Percentiles rank a stretch among this genome's conserved stretches.
Conservation (phyloP, 2,113 vertebrate species). For the Caranx ignobilis region DNA sequence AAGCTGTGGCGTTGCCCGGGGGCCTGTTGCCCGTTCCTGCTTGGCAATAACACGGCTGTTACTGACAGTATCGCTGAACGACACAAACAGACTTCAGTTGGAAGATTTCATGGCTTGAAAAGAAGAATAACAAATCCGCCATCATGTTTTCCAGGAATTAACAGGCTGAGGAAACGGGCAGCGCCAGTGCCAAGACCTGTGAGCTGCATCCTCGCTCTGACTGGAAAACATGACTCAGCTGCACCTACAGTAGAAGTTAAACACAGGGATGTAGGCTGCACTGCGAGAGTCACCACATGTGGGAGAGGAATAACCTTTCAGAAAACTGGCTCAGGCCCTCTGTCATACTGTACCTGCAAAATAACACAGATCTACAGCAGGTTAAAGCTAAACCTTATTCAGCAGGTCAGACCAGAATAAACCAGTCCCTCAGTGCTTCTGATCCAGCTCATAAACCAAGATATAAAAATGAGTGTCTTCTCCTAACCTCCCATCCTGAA, state of each 20-base stretch:
- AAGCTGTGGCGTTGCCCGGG: not conserved
- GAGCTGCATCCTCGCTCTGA: constrained; percentile 48
- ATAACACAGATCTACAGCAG: constrained; percentile 9
- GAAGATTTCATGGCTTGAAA: constrained; percentile 40
- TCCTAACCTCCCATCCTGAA: constrained; percentile 2
- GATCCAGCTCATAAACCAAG: constrained; percentile 15
- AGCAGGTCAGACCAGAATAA: not conserved
- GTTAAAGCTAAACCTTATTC: not conserved
- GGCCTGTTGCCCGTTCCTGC: constrained; percentile 21
- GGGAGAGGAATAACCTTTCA: not conserved
- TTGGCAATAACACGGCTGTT: constrained; percentile 39
- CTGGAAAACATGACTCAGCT: constrained; percentile 73
- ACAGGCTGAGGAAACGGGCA: constrained; percentile 43
- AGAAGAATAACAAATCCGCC: constrained; percentile 52
- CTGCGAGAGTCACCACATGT: not conserved
- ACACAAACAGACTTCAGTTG: constrained; percentile 23
- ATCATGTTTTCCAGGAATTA: constrained; percentile 74
- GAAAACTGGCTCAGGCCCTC: not conserved
- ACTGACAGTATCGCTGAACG: constrained; percentile 33
- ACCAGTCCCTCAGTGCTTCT: not conserved
- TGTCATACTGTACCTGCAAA: not conserved
- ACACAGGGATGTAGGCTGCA: not conserved
- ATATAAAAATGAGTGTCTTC: constrained; percentile 26
- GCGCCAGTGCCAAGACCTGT: constrained; percentile 41
- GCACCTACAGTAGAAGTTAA: constrained; percentile 37